These are phyloP conservation scores for Phrynocephalus forsythii DNA, from an alignment of 2,797 vertebrate genomes.

Conservation along the genomic window DNA sequence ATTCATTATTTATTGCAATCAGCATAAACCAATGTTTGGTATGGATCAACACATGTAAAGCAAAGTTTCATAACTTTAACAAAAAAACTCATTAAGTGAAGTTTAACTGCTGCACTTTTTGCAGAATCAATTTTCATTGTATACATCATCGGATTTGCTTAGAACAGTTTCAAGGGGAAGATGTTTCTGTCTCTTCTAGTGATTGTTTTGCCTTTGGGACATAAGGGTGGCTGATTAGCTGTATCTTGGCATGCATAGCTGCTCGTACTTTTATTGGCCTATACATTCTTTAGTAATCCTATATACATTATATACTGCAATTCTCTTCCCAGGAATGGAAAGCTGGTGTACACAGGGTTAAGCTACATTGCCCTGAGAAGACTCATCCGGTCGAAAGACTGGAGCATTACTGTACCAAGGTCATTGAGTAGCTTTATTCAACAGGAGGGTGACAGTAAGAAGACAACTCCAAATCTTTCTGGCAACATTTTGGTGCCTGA, in stretches of 20 bases:
- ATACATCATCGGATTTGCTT: slow-evolving; percentile 30
- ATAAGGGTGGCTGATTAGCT: slow-evolving; percentile 1
- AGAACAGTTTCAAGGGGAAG: slow-evolving; percentile 31
- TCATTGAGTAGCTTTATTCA: background rate
- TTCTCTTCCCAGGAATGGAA: slow-evolving; percentile 14
- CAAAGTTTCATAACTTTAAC: background rate
- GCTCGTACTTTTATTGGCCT: background rate
- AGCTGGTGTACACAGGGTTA: slow-evolving; percentile 32
- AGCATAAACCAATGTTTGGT: background rate
- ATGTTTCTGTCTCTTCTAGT: slow-evolving; percentile 19
- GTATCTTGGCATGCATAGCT: background rate
- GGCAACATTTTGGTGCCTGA: background rate
- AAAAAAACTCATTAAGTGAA: background rate
- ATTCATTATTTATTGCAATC: background rate
- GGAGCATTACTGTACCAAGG: background rate
- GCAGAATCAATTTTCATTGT: slow-evolving; percentile 45
- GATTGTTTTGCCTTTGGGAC: background rate
- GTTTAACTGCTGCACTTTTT: background rate
- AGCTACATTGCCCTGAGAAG: background rate
- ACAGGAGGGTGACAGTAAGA: background rate
- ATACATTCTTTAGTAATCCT: background rate
- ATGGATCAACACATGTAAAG: background rate
- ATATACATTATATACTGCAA: background rate
- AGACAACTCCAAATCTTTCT: background rate
- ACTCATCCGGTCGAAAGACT: background rate